Conservation (phyloP, 2,888 invertebrate genomes). For the Melipona beecheii region DNA sequence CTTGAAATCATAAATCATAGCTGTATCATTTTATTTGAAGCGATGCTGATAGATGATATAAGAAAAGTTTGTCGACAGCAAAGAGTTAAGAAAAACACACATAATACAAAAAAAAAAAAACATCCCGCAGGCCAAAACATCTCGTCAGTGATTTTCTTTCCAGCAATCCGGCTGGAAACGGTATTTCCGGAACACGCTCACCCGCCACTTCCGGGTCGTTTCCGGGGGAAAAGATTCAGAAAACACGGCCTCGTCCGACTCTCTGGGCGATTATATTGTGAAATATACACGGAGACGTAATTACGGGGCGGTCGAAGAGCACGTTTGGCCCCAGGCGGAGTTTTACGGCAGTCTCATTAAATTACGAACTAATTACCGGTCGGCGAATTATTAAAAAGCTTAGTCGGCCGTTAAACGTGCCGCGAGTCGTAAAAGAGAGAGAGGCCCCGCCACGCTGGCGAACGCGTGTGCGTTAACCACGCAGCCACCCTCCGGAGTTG, state of each 20-base stretch:
- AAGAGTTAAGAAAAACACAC: no score
- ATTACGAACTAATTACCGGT: conserved; percentile 83
- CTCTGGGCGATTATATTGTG: conserved; percentile 78
- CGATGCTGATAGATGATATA: no score
- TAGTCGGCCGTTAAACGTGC: conserved; percentile 80
- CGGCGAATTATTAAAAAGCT: conserved; percentile 83
- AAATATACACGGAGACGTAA: conserved; percentile 80
- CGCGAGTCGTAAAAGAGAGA: conserved; percentile 75
- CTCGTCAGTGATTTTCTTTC: background rate
- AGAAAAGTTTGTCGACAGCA: no score
- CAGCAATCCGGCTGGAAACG: background rate
- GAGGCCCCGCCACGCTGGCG: conserved; percentile 5
- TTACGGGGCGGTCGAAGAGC: conserved; percentile 74
- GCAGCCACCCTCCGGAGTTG: conserved; percentile 15
- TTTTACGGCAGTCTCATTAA: conserved; percentile 81
- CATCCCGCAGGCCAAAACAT: background rate
- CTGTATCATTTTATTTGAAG: no score
- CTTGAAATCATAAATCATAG: no score
- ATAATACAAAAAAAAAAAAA: no score
- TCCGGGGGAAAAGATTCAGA: conserved; percentile 56
- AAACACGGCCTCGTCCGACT: conserved; percentile 45
- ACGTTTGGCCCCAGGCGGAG: conserved; percentile 63
- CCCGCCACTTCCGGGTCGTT: conserved; percentile 18
- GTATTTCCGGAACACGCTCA: background rate
- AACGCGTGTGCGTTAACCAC: conserved; percentile 26